Conservation (phyloP, 2,113 vertebrate genomes). For the Conger conger region DNA sequence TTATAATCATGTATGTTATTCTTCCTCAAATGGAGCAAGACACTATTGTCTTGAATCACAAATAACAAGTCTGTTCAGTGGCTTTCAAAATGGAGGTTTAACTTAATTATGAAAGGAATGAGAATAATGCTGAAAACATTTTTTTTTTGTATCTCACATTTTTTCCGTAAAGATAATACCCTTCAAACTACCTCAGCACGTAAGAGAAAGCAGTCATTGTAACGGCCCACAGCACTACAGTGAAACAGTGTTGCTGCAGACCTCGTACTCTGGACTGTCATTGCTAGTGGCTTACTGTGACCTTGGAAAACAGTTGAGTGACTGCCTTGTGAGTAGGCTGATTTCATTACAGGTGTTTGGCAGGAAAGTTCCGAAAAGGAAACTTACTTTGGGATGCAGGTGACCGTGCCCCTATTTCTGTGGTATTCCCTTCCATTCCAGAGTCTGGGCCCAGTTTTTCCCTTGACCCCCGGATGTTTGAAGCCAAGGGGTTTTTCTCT, state of each 20-base stretch:
- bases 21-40: background rate
- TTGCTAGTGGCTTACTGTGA: conserved; percentile 13
- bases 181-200: background rate
- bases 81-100: background rate
- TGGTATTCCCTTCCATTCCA: background rate
- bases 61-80: background rate
- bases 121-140: background rate
- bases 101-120: background rate
- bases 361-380: background rate
- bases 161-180: background rate
- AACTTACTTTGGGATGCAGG: conserved; percentile 61
- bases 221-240: background rate
- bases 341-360: background rate
- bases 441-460: background rate
- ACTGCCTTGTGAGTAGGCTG: background rate
- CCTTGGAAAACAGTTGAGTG: background rate
- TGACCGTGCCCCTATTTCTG: background rate
- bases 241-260: too few relatives aligned
- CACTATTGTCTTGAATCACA: background rate
- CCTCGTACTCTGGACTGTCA: background rate
- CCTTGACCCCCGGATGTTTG: conserved; percentile 36
- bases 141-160: background rate
- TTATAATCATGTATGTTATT: background rate
- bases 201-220: background rate
- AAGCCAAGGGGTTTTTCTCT: conserved; percentile 34